These are phyloP conservation scores for Odontocolon sp. DNA, from an alignment of 2,888 invertebrate species.

Conservation along the genomic window DNA sequence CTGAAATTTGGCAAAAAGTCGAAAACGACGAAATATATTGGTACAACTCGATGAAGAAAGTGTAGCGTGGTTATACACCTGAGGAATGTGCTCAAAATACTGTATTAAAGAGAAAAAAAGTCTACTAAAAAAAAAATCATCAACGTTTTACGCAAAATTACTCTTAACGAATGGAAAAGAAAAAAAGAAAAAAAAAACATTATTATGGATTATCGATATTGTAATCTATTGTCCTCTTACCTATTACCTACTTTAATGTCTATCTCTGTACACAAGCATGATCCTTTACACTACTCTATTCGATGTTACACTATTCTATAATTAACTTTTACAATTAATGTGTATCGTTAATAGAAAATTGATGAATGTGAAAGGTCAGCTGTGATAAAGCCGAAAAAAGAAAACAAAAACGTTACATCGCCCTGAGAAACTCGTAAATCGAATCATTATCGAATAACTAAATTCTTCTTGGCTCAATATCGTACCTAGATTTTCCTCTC, in stretches of 20 bases:
- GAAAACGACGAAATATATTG: slow-evolving; percentile 70
- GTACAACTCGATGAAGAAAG: slow-evolving; percentile 80
- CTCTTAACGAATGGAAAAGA: slow-evolving; percentile 69
- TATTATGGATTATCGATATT: slow-evolving; percentile 78
- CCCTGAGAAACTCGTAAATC: too few relatives aligned
- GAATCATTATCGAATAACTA: not conserved
- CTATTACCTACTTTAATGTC: slow-evolving; percentile 78
- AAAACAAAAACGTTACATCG: too few relatives aligned
- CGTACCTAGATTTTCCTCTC: slow-evolving; percentile 12
- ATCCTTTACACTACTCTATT: slow-evolving; percentile 79
- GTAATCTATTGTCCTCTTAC: slow-evolving; percentile 79
- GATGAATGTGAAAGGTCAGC: slow-evolving; percentile 67
- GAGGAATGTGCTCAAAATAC: slow-evolving; percentile 80
- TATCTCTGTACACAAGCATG: slow-evolving; percentile 79
- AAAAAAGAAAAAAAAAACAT: slow-evolving; percentile 52
- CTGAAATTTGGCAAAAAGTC: slow-evolving; percentile 31
- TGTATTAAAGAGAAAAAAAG: slow-evolving; percentile 77
- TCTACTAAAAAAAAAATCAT: slow-evolving; percentile 74
- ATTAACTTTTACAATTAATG: slow-evolving; percentile 75
- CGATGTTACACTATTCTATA: slow-evolving; percentile 78
- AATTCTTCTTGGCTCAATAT: slow-evolving; percentile 41
- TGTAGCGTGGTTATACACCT: slow-evolving; percentile 80
- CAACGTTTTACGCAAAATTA: slow-evolving; percentile 76
- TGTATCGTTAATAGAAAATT: slow-evolving; percentile 74
- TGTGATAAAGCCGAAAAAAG: slow-evolving; percentile 64